These are phyloP conservation scores for Poecilia velifera DNA, from an alignment of 2,797 vertebrate species.

Conservation along the genomic window DNA sequence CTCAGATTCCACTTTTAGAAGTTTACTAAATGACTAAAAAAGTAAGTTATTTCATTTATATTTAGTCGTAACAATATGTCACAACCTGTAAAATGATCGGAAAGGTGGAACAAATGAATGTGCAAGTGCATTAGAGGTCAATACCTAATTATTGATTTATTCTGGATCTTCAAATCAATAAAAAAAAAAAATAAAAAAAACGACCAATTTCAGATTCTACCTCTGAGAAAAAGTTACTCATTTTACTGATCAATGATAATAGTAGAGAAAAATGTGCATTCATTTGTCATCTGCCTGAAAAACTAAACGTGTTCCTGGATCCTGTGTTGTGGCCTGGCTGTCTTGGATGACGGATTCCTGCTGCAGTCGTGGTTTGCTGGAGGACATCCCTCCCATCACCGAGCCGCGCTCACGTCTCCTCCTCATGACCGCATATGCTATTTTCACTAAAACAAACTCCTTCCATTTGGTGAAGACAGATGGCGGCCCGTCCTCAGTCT, in stretches of 20 bases:
- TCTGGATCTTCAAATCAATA: not conserved
- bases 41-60: not conserved
- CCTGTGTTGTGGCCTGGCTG: not conserved
- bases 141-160: not conserved
- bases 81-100: not conserved
- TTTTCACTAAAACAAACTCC: not conserved
- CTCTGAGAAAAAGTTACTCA: not conserved
- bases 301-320: not conserved
- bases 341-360: not conserved
- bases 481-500: not conserved
- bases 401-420: not conserved
- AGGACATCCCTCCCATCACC: not conserved
- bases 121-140: not conserved
- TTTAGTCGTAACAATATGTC: not conserved
- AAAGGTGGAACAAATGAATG: not conserved
- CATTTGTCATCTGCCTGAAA: not conserved
- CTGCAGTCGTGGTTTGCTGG: not conserved
- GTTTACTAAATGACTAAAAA: not conserved
- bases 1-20: not conserved
- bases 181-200: no score
- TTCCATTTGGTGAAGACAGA: not conserved
- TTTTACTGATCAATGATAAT: not conserved
- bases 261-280: not conserved
- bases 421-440: not conserved
- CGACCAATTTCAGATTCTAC: not conserved